Conservation (phyloP, 1,140 invertebrate species). For the Tetranychus cinnabarinus region DNA sequence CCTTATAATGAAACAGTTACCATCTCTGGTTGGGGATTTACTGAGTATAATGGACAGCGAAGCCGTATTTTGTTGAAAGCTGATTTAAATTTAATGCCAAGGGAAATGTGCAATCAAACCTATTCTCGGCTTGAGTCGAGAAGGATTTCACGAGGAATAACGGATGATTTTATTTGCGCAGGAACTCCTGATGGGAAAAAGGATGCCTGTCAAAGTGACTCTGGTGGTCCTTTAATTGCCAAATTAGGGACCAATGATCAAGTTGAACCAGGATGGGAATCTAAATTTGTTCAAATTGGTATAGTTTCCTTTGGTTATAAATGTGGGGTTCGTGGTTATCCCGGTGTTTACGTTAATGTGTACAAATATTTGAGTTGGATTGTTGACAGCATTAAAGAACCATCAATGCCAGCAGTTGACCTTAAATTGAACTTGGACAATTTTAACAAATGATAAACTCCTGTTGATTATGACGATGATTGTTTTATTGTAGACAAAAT, state of each 20-base stretch:
- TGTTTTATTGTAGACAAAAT: too few species aligned
- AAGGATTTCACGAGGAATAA: conserved; percentile 31
- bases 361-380: conserved; percentile 22
- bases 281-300: conserved; percentile 26
- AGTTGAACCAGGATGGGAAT: conserved; percentile 8
- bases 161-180: conserved; percentile 44
- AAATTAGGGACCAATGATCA: background rate
- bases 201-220: conserved; percentile 53
- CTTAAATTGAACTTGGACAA: too few species aligned
- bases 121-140: conserved; percentile 55
- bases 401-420: too few species aligned
- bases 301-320: conserved; percentile 30
- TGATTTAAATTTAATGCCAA: conserved; percentile 67
- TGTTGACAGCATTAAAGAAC: background rate
- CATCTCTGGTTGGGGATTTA: conserved; percentile 8
- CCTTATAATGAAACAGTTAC: background rate
- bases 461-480: too few species aligned
- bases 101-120: conserved; percentile 55
- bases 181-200: conserved; percentile 71
- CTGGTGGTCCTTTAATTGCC: conserved; percentile 20
- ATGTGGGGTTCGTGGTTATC: conserved; percentile 21
- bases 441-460: too few species aligned
- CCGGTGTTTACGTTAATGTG: conserved; percentile 81
- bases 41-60: conserved; percentile 34
- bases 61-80: conserved; percentile 68